Evolutionary conservation across 2,888 invertebrate species (phyloP), one percentile per base, ranked within the genome.

Genomic region (Sphaerophoria taeniata): DNA sequence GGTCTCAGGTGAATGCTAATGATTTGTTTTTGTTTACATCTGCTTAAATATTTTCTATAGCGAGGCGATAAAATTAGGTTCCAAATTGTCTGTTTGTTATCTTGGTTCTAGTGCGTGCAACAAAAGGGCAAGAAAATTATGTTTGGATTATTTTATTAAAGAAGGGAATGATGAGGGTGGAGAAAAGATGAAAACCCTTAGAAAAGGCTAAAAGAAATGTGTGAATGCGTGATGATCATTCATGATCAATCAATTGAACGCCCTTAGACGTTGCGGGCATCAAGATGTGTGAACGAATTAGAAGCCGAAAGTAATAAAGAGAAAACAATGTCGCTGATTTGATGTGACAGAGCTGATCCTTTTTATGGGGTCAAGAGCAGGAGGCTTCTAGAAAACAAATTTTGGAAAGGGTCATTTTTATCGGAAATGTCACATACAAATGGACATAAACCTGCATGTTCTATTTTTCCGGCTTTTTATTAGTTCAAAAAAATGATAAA

Each of bases 21-120:
- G 81, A 77, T 85, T 85, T 85, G 85, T 85, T 85, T 85, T 73
- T 85, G 81, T 85, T 85, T 85, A 85, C 85, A 85, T 85, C 85
- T 85, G 85, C 85, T 85, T 77, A 77, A 85, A 73, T 76, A 85
- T 72, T 76, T 69, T 69, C 49, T 39, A 49, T 6, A 61, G 39
- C 7, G 31, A 33, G 61, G 73, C 56, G 78, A 78, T 69, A 72
- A 76, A 67, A 56, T 61, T 71, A 39, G 56, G 49, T 61, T 55
- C 55, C 55, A 67, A 79, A 60, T 71, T 55, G 49, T 56, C 63
- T 70, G 55, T 56, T 49, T 55, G 49, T 55, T 77, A 34, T 49
- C 39, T 43, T 6, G 11, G 39, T 49, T 33, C 33, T 33, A 33
- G 67, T 12, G 33, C 49, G n/a, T 45, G 51, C 47, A 63, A 56